Evolutionary conservation across 2,888 invertebrate species (phyloP).

Genomic region (Zaprionus bogoriensis): DNA sequence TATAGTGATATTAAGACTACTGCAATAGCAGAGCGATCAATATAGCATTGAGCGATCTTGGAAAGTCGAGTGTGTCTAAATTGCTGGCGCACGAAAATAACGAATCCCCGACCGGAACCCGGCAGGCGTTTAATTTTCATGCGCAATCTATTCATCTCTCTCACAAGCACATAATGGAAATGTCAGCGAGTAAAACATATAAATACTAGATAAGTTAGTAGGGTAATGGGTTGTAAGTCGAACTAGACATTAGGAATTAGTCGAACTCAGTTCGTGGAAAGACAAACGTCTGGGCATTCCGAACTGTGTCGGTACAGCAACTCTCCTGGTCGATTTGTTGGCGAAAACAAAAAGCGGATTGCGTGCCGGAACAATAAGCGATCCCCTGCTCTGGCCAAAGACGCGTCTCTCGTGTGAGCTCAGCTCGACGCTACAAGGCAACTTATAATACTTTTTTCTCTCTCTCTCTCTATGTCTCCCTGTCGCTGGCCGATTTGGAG

Average conservation of each 20-base stretch:
- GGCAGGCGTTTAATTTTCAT: slow-evolving; percentile 72
- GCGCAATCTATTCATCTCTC: slow-evolving; percentile 81
- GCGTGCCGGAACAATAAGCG: too few species aligned
- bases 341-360: background rate
- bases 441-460: slow-evolving; percentile 48
- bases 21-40: slow-evolving; percentile 21
- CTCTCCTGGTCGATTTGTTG: background rate
- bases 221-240: slow-evolving; percentile 10
- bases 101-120: slow-evolving; percentile 13
- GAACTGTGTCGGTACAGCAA: background rate
- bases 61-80: slow-evolving; percentile 61
- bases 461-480: background rate
- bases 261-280: background rate
- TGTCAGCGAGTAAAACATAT: slow-evolving; percentile 32
- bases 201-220: slow-evolving; percentile 25
- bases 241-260: background rate
- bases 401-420: background rate
- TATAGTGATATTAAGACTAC: background rate
- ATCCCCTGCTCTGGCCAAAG: too few species aligned
- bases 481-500: too few species aligned
- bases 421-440: slow-evolving; percentile 21
- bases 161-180: slow-evolving; percentile 61
- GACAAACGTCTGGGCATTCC: background rate
- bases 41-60: slow-evolving; percentile 36
- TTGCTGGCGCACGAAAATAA: slow-evolving; percentile 74